Evolutionary conservation across 1,140 invertebrate species (phyloP).

Genomic region (Hermetia illucens): DNA sequence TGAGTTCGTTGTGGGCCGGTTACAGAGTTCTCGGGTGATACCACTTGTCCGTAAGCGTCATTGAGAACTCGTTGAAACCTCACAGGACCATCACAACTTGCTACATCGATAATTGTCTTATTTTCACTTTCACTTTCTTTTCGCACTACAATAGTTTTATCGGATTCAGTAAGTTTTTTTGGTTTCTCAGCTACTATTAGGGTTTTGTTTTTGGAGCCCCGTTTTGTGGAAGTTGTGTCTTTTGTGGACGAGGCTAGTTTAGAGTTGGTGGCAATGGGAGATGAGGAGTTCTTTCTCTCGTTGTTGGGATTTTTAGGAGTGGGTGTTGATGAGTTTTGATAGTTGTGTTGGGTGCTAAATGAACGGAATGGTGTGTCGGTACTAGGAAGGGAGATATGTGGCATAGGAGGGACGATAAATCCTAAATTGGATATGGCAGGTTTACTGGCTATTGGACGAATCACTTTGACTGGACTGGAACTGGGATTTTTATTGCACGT

Average conservation of each 20-base stretch:
- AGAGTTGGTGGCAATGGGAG: no score
- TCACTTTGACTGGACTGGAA: constrained; percentile 12
- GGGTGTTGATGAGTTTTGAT: no score
- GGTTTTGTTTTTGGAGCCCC: no score
- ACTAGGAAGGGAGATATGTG: neutral
- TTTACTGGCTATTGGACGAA: constrained; percentile 27
- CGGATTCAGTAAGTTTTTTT: no score
- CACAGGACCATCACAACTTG: constrained; percentile 77
- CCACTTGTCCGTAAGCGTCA: constrained; percentile 45
- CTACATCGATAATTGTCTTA: constrained; percentile 59
- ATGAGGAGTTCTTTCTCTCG: no score
- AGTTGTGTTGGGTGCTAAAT: no score
- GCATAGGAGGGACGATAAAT: constrained; percentile 5
- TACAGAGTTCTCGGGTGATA: constrained; percentile 15
- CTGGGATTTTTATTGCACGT: neutral
- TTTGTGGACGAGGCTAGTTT: no score
- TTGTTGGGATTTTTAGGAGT: no score
- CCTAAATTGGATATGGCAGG: constrained; percentile 8
- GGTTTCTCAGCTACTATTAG: no score
- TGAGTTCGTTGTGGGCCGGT: constrained; percentile 19
- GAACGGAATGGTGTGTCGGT: constrained; percentile 12
- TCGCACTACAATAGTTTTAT: neutral
- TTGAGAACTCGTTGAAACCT: constrained; percentile 65
- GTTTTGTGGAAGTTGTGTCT: no score
- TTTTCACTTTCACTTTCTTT: constrained; percentile 10